Conservation (phyloP, 2,888 invertebrate genomes). For the Ernsta delagoae region DNA sequence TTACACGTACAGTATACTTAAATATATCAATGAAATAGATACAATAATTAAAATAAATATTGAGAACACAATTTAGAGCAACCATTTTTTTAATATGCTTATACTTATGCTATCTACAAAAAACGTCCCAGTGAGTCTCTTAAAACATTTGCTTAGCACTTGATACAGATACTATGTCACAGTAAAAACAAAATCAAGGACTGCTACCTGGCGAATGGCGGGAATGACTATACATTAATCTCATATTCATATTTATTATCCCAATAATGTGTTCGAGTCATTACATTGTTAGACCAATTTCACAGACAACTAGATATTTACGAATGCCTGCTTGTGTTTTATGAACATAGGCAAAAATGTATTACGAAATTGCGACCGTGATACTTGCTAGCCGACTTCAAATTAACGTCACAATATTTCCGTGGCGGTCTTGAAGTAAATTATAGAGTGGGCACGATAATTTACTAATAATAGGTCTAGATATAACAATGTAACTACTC, state of each 20-base stretch:
- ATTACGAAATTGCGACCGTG: conserved; percentile 1
- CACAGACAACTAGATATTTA: conserved; percentile 5
- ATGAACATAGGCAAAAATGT: conserved; percentile 3
- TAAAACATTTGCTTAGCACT: too few relatives aligned
- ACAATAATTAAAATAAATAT: too few relatives aligned
- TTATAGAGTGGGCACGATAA: conserved; percentile 61
- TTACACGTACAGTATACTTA: too few relatives aligned
- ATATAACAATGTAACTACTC: conserved; percentile 55
- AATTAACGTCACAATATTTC: conserved; percentile 65
- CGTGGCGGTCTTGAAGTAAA: conserved; percentile 49
- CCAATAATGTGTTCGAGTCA: conserved; percentile 16
- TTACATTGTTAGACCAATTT: conserved; percentile 17
- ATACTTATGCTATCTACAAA: too few relatives aligned
- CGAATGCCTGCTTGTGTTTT: not conserved
- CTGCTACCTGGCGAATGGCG: not conserved
- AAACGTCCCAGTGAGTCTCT: too few relatives aligned
- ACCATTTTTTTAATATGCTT: too few relatives aligned
- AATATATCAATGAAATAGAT: too few relatives aligned
- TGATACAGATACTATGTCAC: too few relatives aligned
- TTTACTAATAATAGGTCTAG: conserved; percentile 67
- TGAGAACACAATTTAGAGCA: too few relatives aligned
- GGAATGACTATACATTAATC: conserved; percentile 8
- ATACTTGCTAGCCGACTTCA: conserved; percentile 59
- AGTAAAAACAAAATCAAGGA: not conserved
- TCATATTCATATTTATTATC: conserved; percentile 5